Base-by-base conservation (phyloP, 2,113 vertebrate genomes). In the Heterotis niloticus region DNA sequence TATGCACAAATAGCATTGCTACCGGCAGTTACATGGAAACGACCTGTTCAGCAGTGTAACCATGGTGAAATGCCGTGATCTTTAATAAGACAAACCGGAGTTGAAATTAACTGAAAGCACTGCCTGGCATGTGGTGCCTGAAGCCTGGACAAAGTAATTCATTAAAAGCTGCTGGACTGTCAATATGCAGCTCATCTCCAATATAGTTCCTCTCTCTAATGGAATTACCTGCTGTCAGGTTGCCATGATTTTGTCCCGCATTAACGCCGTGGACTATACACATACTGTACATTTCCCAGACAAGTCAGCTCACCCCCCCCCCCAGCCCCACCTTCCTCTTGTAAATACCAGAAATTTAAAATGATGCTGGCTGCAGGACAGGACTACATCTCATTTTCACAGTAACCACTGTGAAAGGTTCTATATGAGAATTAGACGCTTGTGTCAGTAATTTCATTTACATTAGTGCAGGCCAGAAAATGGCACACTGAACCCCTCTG, bases 121-220 rank as follows among this genome's bases (percentile, higher is more conserved):
- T 72, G 75, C 73, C 24, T 44, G 66, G 57, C 84, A 85, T 86
- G 74, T 86, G 88, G 86, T 86, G 86, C 88, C 88, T 90, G 90
- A 90, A 89, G 86, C 89, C 90, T 79, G 69, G 88, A 90, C 88
- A 90, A 86, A 90, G 90, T 91, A 92, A 92, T 93, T 93, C 88
- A 93, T 92, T 93, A 92, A 74, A 24, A 86, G 84, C 84, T 88
- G 86, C 86, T 86, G 89, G 88, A 87, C 90, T 92, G 91, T 92
- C 92, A 93, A 90, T 93, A 81, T 89, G 83, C 86, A 88, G 90
- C 90, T 92, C 90, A 92, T 93, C 91, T 93, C 90, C 87, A 78
- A 84, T 85, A 89, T 89, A 88, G 52, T 89, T 85, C 88, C 81
- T 90, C 90, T 89, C 90, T 90, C 91, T 93, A 93, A 93, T 93